Base-by-base conservation (phyloP, 2,888 invertebrate genomes). In the Cataglyphis cursor region DNA sequence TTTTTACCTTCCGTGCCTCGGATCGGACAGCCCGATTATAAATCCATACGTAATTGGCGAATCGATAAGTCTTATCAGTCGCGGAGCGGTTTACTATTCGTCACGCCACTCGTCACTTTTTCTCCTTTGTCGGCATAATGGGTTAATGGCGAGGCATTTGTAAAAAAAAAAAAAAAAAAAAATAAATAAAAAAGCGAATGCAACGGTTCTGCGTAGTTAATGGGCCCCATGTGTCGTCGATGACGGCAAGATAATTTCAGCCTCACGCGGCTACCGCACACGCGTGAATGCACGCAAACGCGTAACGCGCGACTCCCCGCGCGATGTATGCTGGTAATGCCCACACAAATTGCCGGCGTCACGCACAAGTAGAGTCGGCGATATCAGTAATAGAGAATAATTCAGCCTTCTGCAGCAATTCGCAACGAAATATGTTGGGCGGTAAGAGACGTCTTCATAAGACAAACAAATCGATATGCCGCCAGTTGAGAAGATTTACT, bases 171-270 rank as follows among this genome's bases (percentile, higher is more conserved):
- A 28, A 28, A 59, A 15, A 59, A 28, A 2, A 28, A 1, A 28
- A 28, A n/a, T n/a, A n/a, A 12, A 51, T 38, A 9, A 66, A 84
- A 68, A 57, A 74, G 38, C 57, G 76, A n/a, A 80, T 28, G 86
- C 84, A 85, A 90, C 87, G 89, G 87, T 89, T 89, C 83, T 81
- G 87, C 75, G 83, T 28, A 61, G 59, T 74, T 84, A 87, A 88
- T 61, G 64, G 66, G 51, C 66, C 57, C 2, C 66, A 83, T 85
- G 59, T 44, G 83, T 82, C 88, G 73, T 83, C 82, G 91, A 89
- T 88, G 88, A 86, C 84, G 82, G 81, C 80, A 70, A 76, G 86
- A 88, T 90, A 90, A 90, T 89, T 91, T 86, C 87, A 72, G 82
- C 76, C 81, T 48, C 48, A 38, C 73, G 54, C 18, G 21, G 31